A percentile compares a stretch with the other conserved stretches of the same genome.
Conservation (phyloP, 2,888 invertebrate genomes). For the Chymomyza fuscimana region DNA sequence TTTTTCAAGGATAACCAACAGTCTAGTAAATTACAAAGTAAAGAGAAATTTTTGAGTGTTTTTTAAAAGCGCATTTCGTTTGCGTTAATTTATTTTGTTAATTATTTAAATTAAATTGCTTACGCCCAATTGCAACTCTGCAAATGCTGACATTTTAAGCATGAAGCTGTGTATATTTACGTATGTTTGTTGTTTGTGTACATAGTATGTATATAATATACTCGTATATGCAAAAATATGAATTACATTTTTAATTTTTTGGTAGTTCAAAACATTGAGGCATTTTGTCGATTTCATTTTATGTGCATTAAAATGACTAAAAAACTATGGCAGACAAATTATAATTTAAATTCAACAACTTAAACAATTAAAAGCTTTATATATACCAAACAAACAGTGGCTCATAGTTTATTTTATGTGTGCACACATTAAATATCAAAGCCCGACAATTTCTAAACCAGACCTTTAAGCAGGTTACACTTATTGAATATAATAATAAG, state of each 20-base stretch:
- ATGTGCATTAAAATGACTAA: constrained; percentile 50
- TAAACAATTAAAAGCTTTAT: constrained; percentile 36
- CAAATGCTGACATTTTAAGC: constrained; percentile 1
- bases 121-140: constrained; percentile 29
- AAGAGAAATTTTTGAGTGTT: not conserved
- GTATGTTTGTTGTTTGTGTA: constrained; percentile 47
- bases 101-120: constrained; percentile 38
- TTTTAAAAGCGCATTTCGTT: constrained; percentile 46
- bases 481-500: too few species aligned
- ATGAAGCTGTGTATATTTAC: constrained; percentile 19
- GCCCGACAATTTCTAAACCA: too few species aligned
- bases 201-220: constrained; percentile 8
- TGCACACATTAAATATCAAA: too few species aligned
- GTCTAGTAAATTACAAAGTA: not conserved
- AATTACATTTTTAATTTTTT: constrained; percentile 52
- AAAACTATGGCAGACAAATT: constrained; percentile 57
- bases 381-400: constrained; percentile 19
- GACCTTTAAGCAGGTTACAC: too few species aligned
- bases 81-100: constrained; percentile 47
- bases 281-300: constrained; percentile 53
- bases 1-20: too few species aligned
- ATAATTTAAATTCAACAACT: constrained; percentile 47
- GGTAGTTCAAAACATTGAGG: constrained; percentile 71
- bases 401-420: not conserved
- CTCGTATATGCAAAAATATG: constrained; percentile 64